Percentiles rank a stretch among this genome's conserved stretches.
phyloP scores from a whole-genome alignment of 1,140 invertebrate genomes.

The Leptopilina clavipes region DNA sequence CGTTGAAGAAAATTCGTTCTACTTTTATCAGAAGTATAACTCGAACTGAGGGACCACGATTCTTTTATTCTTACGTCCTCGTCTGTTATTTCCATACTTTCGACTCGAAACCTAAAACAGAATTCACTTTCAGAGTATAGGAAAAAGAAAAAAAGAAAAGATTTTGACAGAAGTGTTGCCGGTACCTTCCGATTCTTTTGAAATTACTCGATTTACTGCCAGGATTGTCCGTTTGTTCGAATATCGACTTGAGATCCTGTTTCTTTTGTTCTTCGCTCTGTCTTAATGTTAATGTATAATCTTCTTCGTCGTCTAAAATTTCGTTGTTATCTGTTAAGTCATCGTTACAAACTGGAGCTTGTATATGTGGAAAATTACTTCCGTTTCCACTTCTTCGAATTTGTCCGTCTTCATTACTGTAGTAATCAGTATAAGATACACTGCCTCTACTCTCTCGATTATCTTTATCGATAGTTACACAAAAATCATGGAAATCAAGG shows the following conservation, averaged over 20 bases:
- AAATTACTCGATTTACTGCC: constrained; percentile 59
- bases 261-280: constrained; percentile 71
- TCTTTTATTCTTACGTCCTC: constrained; percentile 72
- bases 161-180: too few species aligned
- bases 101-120: constrained; percentile 67
- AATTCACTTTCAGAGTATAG: too few species aligned
- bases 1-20: constrained; percentile 40
- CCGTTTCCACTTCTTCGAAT: constrained; percentile 62
- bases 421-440: constrained; percentile 74
- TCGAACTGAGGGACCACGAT: constrained; percentile 47
- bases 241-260: constrained; percentile 69
- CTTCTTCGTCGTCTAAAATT: constrained; percentile 68
- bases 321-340: constrained; percentile 57
- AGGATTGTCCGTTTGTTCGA: constrained; percentile 64
- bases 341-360: constrained; percentile 48
- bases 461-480: constrained; percentile 77
- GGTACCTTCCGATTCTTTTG: constrained; percentile 72
- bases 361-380: constrained; percentile 41
- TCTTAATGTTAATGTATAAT: constrained; percentile 70
- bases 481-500: constrained; percentile 77
- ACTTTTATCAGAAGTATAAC: constrained; percentile 54
- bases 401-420: constrained; percentile 72
- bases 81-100: constrained; percentile 70
- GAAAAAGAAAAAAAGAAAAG: too few species aligned
- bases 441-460: constrained; percentile 70